phyloP scores from a whole-genome alignment of 2,797 vertebrate genomes.

The Morelia viridis region DNA sequence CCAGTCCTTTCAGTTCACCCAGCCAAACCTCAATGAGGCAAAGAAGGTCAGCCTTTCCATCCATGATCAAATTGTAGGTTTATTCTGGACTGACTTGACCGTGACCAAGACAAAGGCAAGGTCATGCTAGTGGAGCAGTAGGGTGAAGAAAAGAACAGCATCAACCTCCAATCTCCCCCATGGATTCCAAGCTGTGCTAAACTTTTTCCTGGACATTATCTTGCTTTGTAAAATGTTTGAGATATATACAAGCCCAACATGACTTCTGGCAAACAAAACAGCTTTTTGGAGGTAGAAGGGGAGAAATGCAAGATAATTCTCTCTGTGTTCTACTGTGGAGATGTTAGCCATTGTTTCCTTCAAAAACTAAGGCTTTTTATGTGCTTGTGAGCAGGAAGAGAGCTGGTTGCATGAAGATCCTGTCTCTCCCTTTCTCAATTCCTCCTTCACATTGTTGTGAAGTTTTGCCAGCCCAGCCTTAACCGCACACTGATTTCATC shows the following conservation, averaged over 20 bases:
- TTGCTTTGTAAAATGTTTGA: neutral
- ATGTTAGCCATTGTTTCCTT: neutral
- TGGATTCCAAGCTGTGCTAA: neutral
- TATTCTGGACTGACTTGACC: no score
- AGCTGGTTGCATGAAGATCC: neutral
- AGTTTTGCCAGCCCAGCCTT: constrained; percentile 56
- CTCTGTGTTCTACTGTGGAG: neutral
- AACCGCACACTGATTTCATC: constrained; percentile 51
- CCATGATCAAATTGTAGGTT: no score
- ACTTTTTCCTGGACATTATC: neutral
- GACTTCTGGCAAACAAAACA: neutral
- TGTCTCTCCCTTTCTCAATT: constrained; percentile 52
- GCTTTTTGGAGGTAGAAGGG: neutral
- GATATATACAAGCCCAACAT: neutral
- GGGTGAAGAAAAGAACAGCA: no score
- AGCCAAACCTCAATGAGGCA: no score
- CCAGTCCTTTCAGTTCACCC: no score
- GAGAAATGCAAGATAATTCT: neutral
- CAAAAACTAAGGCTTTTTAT: neutral
- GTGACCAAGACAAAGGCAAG: no score
- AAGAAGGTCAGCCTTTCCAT: no score
- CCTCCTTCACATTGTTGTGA: constrained; percentile 55
- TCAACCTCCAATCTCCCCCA: neutral
- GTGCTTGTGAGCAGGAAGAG: neutral
- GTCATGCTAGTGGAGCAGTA: no score